These are phyloP conservation scores for Centropus bengalensis DNA, from an alignment of 2,113 vertebrate genomes.

Conservation along the genomic window DNA sequence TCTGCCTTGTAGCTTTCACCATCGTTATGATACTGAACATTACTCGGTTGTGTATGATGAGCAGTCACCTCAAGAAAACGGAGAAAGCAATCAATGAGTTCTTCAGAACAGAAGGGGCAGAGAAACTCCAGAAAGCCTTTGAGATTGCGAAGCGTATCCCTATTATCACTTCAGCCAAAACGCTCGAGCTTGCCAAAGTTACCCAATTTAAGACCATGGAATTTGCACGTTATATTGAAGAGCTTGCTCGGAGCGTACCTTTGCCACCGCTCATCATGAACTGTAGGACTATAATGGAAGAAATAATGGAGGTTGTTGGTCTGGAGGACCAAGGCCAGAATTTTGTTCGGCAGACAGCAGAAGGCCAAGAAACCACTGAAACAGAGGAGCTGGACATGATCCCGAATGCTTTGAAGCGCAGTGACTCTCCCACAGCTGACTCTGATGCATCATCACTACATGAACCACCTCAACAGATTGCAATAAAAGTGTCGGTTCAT, in stretches of 20 bases:
- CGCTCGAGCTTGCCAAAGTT: slow-evolving; percentile 97
- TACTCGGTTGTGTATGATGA: slow-evolving; percentile 99
- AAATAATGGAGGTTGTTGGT: slow-evolving; percentile 96
- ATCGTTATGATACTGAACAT: slow-evolving; percentile 95
- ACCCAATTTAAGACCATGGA: slow-evolving; percentile 99
- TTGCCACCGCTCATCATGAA: slow-evolving; percentile 98
- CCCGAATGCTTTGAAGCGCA: slow-evolving; percentile 83
- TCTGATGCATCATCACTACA: slow-evolving; percentile 91
- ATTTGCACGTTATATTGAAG: slow-evolving; percentile 97
- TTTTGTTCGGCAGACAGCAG: slow-evolving; percentile 85
- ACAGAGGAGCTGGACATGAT: slow-evolving; percentile 86
- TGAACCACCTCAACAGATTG: slow-evolving; percentile 93
- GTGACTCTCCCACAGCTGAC: slow-evolving; percentile 87
- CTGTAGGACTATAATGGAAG: slow-evolving; percentile 99
- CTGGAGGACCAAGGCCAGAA: slow-evolving; percentile 95
- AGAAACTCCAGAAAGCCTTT: slow-evolving; percentile 98
- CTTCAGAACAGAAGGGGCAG: slow-evolving; percentile 97
- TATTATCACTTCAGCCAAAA: slow-evolving; percentile 98
- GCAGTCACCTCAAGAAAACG: slow-evolving; percentile 98
- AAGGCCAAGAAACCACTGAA: slow-evolving; percentile 77
- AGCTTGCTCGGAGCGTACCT: slow-evolving; percentile 94
- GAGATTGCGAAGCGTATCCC: slow-evolving; percentile 98
- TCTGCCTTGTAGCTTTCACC: slow-evolving; percentile 96
- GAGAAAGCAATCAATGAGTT: slow-evolving; percentile 99
- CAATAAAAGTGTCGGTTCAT: slow-evolving; percentile 96